Evolutionary conservation across 2,113 vertebrate species (phyloP), one percentile per base, ranked within the genome.

Genomic region (Pangasianodon gigas): DNA sequence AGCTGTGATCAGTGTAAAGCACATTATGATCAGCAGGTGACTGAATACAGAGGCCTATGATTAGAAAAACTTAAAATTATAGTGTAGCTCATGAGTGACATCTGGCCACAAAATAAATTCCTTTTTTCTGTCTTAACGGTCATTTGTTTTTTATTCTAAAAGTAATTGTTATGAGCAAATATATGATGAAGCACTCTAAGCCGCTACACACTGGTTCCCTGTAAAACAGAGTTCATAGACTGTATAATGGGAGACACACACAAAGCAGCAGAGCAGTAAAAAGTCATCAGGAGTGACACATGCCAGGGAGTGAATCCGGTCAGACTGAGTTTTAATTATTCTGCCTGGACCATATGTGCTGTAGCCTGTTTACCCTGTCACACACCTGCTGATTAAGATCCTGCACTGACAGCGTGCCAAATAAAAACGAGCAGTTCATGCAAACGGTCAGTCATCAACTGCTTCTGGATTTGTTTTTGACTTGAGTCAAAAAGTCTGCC

Each of bases 271-370:
- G 24, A 88, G 77, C 60, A 82, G 29, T n/a, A 84, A 21, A 74
- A 46, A 89, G 19, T n/a, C 44, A 90, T 90, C 56, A 37, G 52
- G 46, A 32, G 29, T 21, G 87, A 88, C 83, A 86, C 29, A 51
- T 86, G 26, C 79, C 71, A 79, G 54, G 52, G 41, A 32, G 82
- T 24, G 54, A 84, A 83, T 58, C 71, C 11, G 24, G 32, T 65
- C 26, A 85, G 60, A 81, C 46, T 1, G 32, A 82, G 46, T 83
- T 71, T 71, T 54, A 88, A 88, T 88, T 54, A 88, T 88, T 83
- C 79, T 67, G 58, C 46, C 60, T 79, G 85, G 67, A 48, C 67
- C 85, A 91, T 89, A 85, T 87, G 90, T 71, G 62, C 65, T 79
- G 46, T 8, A 84, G 85, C 46, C 32, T 56, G 79, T 87, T 89